phyloP scores from a whole-genome alignment of 1,140 invertebrate genomes.

The Pseudobourletiella spinata region DNA sequence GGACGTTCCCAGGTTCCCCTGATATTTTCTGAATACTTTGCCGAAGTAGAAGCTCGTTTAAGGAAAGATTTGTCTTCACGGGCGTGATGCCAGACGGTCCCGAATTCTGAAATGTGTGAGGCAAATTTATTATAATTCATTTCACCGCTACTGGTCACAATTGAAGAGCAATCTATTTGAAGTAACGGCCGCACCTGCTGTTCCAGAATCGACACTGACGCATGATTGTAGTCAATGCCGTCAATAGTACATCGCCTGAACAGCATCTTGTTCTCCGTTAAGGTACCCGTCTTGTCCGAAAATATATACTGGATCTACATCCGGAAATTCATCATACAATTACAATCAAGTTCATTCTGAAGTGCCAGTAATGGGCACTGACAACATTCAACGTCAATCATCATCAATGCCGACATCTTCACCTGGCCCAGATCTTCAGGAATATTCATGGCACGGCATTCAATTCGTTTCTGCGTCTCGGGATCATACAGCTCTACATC shows the following conservation, averaged over 20 bases:
- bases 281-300: slow-evolving; percentile 94
- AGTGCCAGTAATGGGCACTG: too few relatives aligned
- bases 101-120: too few relatives aligned
- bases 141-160: too few relatives aligned
- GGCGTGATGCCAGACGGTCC: slow-evolving; percentile 5
- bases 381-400: too few relatives aligned
- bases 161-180: too few relatives aligned
- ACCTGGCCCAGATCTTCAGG: slow-evolving; percentile 91
- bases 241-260: slow-evolving; percentile 82
- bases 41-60: slow-evolving; percentile 9
- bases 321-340: too few relatives aligned
- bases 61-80: slow-evolving; percentile 17
- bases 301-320: slow-evolving; percentile 85
- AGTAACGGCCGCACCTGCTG: too few relatives aligned
- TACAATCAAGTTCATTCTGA: too few relatives aligned
- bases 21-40: slow-evolving; percentile 11
- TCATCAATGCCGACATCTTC: too few relatives aligned
- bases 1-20: not conserved
- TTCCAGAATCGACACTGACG: too few relatives aligned
- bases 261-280: slow-evolving; percentile 97
- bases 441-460: slow-evolving; percentile 92
- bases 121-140: too few relatives aligned
- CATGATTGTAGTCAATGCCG: slow-evolving; percentile 78
- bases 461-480: slow-evolving; percentile 71
- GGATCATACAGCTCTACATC: slow-evolving; percentile 78